Percentiles rank a stretch among this genome's conserved stretches.
Conservation (phyloP, 2,888 invertebrate species). For the Drosophila limbata region DNA sequence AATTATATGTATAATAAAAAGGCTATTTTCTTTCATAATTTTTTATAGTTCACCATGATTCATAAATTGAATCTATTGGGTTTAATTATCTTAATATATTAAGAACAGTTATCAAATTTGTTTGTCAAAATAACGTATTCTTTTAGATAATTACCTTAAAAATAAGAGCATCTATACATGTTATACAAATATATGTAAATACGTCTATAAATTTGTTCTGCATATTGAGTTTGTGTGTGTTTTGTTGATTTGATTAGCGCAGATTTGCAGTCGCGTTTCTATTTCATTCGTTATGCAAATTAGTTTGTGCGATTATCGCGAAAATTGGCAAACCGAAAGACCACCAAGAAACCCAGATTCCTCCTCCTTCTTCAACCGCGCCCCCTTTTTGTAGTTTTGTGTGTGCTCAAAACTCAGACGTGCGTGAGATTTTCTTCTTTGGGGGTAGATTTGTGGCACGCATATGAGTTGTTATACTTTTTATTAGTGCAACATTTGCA, state of each 20-base stretch:
- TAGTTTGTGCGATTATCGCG: constrained; percentile 68
- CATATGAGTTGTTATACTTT: constrained; percentile 47
- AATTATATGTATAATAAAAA: too few species aligned
- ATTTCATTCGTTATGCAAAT: constrained; percentile 67
- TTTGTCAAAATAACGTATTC: too few species aligned
- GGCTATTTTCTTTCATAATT: too few species aligned
- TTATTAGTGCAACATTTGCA: constrained; percentile 63
- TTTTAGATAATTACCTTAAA: background rate
- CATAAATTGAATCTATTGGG: too few species aligned
- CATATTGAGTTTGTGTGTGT: constrained; percentile 55
- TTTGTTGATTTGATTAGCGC: constrained; percentile 62
- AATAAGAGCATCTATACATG: background rate
- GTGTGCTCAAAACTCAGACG: constrained; percentile 43
- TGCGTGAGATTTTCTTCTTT: constrained; percentile 52
- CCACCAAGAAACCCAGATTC: background rate
- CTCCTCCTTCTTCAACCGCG: background rate
- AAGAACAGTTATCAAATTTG: too few species aligned
- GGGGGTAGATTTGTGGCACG: constrained; percentile 50
- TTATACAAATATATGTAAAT: constrained; percentile 7
- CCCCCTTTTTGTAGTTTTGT: constrained; percentile 51
- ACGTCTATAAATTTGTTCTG: constrained; percentile 13
- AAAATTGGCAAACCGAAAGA: constrained; percentile 58
- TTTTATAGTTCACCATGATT: too few species aligned
- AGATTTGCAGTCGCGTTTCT: constrained; percentile 43
- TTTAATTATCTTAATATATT: too few species aligned